Evolutionary conservation across 2,888 invertebrate species (phyloP), one percentile per base, ranked within the genome.

Genomic region (Thera obeliscata): DNA sequence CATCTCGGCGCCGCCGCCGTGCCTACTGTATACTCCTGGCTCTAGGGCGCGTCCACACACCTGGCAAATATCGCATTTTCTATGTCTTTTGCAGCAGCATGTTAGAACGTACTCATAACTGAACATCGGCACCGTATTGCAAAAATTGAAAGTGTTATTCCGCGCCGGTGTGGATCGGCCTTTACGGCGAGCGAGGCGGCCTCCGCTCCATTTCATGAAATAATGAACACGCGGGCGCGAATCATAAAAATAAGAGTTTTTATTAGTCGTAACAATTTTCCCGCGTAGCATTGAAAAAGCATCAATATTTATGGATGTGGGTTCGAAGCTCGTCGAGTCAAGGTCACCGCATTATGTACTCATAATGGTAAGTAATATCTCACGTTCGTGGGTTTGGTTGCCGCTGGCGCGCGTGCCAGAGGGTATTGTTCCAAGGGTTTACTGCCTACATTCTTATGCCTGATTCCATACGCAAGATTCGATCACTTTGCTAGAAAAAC

Each of bases 261-360:
- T 75, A 75, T 75, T 71, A 75, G 72, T 71, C 72, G 72, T 75
- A 71, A 75, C 74, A 72, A 74, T 75, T 75, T 75, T 71, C 70
- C 65, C 63, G 68, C 65, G 66, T 64, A 73, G 71, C 74, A 74
- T 75, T 74, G 69, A 72, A 75, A 73, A 69, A 58, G 67, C 74
- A 75, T 75, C 69, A 75, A 75, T 75, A 74, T 75, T 75, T 74
- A 75, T 71, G 71, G 72, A 66, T 41, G 66, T 61, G 67, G 70
- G 72, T 60, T 67, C 52, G 64, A 58, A 65, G 63, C 66, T 54
- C 69, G 43, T 58, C 59, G 58, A 33, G 52, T 48, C 60, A 67
- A 67, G 69, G 71, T 62, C 63, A 35, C 61, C 54, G 66, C 63
- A 66, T 71, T 63, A 71, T 66, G 60, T 66, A 71, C 41, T 68